Percentiles rank a stretch among this genome's conserved stretches.
Evolutionary conservation across 53 echinoderm and acorn worm species (phyloP).

Genomic region (Apostichopus leukothele): DNA sequence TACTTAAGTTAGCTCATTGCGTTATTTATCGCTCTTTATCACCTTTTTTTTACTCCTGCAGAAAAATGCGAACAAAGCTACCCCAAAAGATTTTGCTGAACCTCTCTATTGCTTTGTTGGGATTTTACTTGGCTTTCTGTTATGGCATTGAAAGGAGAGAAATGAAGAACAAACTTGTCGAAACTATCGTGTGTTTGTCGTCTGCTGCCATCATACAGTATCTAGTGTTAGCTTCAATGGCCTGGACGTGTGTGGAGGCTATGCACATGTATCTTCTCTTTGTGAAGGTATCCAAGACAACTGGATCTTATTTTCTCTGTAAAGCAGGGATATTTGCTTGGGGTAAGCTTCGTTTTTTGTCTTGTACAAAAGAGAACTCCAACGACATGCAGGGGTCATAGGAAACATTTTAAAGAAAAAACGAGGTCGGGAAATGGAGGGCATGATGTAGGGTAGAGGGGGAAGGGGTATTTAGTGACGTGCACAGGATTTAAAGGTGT

Average conservation of each 20-base stretch:
- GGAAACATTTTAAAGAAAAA: no score
- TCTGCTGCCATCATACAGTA: constrained; percentile 20
- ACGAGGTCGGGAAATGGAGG: no score
- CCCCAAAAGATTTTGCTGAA: constrained; percentile 25
- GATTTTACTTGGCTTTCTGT: constrained; percentile 12
- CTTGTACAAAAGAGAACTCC: no score
- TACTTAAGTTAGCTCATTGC: no score
- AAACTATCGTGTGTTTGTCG: neutral
- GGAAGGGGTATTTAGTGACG: no score
- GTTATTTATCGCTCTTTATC: neutral
- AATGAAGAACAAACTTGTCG: constrained; percentile 23
- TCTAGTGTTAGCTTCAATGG: constrained; percentile 16
- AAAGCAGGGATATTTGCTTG: constrained; percentile 30
- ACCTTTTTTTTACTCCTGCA: neutral
- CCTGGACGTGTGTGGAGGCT: constrained; percentile 30
- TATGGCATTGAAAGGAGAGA: constrained; percentile 11
- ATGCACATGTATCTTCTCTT: constrained; percentile 25
- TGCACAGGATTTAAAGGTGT: no score
- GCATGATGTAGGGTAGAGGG: no score
- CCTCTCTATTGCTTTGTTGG: constrained; percentile 1
- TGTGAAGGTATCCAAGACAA: constrained; percentile 5
- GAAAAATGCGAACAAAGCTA: constrained; percentile 11
- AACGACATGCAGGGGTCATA: no score
- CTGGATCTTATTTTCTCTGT: constrained; percentile 3
- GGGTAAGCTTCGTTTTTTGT: neutral